Base-by-base conservation (phyloP, 1,140 invertebrate genomes). In the Phymorhynchus buccinoides region DNA sequence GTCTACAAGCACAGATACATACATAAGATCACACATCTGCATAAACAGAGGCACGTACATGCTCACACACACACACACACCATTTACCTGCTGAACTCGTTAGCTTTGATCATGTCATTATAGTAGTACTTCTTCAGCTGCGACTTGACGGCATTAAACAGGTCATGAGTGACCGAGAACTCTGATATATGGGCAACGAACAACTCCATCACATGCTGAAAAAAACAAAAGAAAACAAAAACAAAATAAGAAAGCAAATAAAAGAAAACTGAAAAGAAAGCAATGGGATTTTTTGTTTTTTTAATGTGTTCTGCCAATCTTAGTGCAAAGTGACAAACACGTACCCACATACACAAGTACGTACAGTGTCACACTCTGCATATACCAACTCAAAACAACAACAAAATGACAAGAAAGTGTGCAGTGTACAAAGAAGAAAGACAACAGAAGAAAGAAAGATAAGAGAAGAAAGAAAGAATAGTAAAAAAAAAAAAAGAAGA, bases 61-160 rank as follows among this genome's bases (percentile, higher is more conserved):
- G 6, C 6, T 18, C 56, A 62, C 56, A 62, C 56, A 22, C 14
- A 62, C 56, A 62, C 56, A 62, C 14, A 62, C 56, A 22, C 56
- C n/a, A n/a, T n/a, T n/a, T 80, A 89, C 89, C 79, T 88, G 62
- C 84, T 86, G 18, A 89, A 77, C 16, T 88, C 80, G 44, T 85
- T 37, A 44, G 89, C 84, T 82, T 85, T 86, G 66, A 90, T 86
- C 86, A 90, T 88, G 16, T 86, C 77, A 75, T 90, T 90, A 42
- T 88, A 87, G 42, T 88, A 87, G 71, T 77, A 77, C 48, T 86
- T 88, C 52, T 87, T 87, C 42, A 88, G 75, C 78, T 90, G 86
- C 27, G 79, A 56, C 80, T 87, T 88, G 35, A 88, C 85, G 22
- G 81, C 82, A 1, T 87, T 42, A 85, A 89, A 89, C 66, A 88